Evolutionary conservation across 2,888 invertebrate genomes (phyloP).

Genomic region (Acronicta leporina): DNA sequence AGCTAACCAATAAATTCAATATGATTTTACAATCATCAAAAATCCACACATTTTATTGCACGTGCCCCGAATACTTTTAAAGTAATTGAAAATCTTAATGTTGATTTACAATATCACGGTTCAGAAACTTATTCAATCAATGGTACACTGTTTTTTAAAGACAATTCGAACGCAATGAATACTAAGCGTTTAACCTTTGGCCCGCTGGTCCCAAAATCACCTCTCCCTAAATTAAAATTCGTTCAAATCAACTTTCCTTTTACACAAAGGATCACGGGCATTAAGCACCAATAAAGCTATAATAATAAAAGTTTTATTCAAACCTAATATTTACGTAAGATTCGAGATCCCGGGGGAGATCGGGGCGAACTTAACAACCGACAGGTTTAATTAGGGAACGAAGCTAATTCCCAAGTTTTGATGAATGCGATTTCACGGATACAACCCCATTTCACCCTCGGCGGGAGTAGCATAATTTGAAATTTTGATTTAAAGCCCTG

Average conservation of each 20-base stretch:
- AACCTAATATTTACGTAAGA: slow-evolving; percentile 83
- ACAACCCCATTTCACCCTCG: slow-evolving; percentile 65
- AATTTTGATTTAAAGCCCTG: slow-evolving; percentile 82
- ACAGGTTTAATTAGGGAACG: slow-evolving; percentile 85
- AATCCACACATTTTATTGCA: slow-evolving; percentile 18
- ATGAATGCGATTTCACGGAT: slow-evolving; percentile 86
- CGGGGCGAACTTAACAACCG: slow-evolving; percentile 76
- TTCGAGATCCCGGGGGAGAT: slow-evolving; percentile 66
- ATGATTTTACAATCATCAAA: slow-evolving; percentile 35
- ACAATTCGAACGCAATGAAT: slow-evolving; percentile 56
- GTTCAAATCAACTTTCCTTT: slow-evolving; percentile 62
- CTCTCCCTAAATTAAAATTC: slow-evolving; percentile 56
- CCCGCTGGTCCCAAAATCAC: slow-evolving; percentile 24
- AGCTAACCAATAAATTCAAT: slow-evolving; percentile 29
- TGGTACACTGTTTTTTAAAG: slow-evolving; percentile 51
- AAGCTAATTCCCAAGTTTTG: slow-evolving; percentile 87
- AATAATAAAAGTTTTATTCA: slow-evolving; percentile 82
- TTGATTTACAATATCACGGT: slow-evolving; percentile 28
- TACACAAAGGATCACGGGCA: slow-evolving; percentile 59
- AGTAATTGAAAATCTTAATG: slow-evolving; percentile 28
- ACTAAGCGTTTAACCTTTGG: slow-evolving; percentile 42
- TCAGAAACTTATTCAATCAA: slow-evolving; percentile 32
- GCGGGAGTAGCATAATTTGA: slow-evolving; percentile 75
- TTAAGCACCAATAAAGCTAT: slow-evolving; percentile 74
- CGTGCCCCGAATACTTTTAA: slow-evolving; percentile 35